phyloP scores from a whole-genome alignment of 2,113 vertebrate species.

The Eretmochelys imbricata region DNA sequence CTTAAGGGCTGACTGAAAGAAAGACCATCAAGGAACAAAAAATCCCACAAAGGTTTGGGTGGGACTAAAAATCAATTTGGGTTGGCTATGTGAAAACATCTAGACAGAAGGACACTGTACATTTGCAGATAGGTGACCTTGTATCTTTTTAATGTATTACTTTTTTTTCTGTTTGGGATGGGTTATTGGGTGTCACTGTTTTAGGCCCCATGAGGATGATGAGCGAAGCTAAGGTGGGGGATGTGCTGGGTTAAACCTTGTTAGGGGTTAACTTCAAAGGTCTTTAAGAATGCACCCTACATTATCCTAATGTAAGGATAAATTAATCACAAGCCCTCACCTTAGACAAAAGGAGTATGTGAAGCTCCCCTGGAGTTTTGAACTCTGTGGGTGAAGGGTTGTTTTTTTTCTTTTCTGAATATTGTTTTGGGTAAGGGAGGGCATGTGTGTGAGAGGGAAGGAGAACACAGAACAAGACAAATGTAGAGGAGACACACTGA shows the following conservation, averaged over 20 bases:
- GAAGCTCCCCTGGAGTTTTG: background rate
- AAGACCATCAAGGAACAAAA: background rate
- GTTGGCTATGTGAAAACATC: background rate
- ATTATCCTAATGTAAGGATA: too few species aligned
- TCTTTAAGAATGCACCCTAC: too few species aligned
- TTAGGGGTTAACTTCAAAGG: too few species aligned
- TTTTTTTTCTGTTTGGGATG: background rate
- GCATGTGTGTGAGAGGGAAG: background rate
- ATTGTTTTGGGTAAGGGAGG: background rate
- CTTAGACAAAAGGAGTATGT: background rate
- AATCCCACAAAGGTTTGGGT: background rate
- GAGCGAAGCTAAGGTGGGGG: too few species aligned
- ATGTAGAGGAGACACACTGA: background rate
- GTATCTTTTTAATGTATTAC: background rate
- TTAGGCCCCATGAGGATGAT: too few species aligned
- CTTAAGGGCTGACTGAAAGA: background rate
- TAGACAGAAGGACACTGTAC: background rate
- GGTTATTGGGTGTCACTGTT: background rate
- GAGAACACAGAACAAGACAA: background rate
- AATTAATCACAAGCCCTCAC: too few species aligned
- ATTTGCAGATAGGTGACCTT: background rate
- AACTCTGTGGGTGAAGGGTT: background rate
- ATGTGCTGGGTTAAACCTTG: too few species aligned
- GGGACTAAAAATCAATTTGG: background rate
- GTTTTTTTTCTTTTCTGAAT: background rate